These are phyloP conservation scores for Poeciliopsis turneri DNA, from an alignment of 2,797 vertebrate genomes.

Conservation along the genomic window DNA sequence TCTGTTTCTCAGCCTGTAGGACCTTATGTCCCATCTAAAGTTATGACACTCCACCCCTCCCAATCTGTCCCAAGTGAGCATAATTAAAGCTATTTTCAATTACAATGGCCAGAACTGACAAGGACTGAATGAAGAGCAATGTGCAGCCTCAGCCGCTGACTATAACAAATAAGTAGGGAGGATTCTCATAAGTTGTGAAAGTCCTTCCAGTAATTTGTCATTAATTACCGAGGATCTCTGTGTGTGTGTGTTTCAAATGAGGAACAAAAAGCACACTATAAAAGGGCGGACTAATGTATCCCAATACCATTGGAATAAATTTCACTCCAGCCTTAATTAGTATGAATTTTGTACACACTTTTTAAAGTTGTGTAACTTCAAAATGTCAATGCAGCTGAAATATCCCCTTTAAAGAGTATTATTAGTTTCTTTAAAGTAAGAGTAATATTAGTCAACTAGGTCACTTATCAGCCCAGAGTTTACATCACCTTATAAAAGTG, in stretches of 20 bases:
- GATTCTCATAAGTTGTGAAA: background rate
- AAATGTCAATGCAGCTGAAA: background rate
- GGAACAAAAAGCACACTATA: background rate
- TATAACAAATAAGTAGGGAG: conserved; percentile 24
- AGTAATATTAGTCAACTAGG: background rate
- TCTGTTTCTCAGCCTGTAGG: conserved; percentile 41
- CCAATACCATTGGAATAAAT: background rate
- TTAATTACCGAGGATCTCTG: background rate
- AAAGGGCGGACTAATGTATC: background rate
- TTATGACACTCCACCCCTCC: conserved; percentile 17
- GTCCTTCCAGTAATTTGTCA: conserved; percentile 8
- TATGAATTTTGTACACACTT: background rate
- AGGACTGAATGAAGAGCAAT: conserved; percentile 39
- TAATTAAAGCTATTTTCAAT: conserved; percentile 64
- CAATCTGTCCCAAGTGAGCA: conserved; percentile 17
- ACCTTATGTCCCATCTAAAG: conserved; percentile 37
- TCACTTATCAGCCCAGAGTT: background rate
- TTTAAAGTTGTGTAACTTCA: background rate
- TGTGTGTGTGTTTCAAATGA: background rate
- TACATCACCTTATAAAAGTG: background rate
- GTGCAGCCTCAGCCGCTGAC: conserved; percentile 5
- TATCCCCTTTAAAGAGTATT: background rate
- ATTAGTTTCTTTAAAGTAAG: no score
- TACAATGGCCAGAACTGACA: conserved; percentile 44
- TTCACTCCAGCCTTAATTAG: background rate